Evolutionary conservation across 2,888 invertebrate species (phyloP).

Genomic region (Chloromyia formosa): DNA sequence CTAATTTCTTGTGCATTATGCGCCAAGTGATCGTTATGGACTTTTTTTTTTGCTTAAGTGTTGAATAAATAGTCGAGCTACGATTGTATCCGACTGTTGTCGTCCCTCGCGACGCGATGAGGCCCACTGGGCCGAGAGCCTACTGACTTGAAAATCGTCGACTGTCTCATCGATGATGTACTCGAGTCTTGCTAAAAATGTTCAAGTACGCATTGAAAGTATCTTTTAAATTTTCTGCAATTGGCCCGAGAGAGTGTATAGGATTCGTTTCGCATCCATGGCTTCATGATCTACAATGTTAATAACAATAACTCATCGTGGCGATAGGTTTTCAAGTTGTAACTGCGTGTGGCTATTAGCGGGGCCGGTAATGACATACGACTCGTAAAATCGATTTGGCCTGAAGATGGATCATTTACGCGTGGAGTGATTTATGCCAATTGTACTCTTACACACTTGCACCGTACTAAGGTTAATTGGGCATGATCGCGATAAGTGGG

Average conservation of each 20-base stretch:
- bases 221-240: neutral
- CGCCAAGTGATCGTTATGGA: too few relatives aligned
- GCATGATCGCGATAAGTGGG: slow-evolving; percentile 64
- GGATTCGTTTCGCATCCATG: slow-evolving; percentile 15
- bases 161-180: neutral
- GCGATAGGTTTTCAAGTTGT: slow-evolving; percentile 11
- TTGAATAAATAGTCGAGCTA: slow-evolving; percentile 27
- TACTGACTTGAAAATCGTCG: neutral
- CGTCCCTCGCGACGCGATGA: too few relatives aligned
- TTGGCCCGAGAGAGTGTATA: neutral
- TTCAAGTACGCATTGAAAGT: slow-evolving; percentile 27
- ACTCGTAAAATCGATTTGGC: slow-evolving; percentile 37
- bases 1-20: slow-evolving; percentile 27
- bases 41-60: neutral
- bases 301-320: slow-evolving; percentile 33
- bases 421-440: slow-evolving; percentile 31
- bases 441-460: neutral
- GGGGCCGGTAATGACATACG: slow-evolving; percentile 35
- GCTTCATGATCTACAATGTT: slow-evolving; percentile 35
- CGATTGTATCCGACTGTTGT: neutral
- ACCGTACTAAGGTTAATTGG: slow-evolving; percentile 63
- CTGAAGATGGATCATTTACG: slow-evolving; percentile 15
- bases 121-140: too few relatives aligned
- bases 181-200: neutral
- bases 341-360: slow-evolving; percentile 26